Evolutionary conservation across 2,797 vertebrate genomes (phyloP), one percentile per base, ranked within the genome.

Genomic region (Phaenicophaeus curvirostris): DNA sequence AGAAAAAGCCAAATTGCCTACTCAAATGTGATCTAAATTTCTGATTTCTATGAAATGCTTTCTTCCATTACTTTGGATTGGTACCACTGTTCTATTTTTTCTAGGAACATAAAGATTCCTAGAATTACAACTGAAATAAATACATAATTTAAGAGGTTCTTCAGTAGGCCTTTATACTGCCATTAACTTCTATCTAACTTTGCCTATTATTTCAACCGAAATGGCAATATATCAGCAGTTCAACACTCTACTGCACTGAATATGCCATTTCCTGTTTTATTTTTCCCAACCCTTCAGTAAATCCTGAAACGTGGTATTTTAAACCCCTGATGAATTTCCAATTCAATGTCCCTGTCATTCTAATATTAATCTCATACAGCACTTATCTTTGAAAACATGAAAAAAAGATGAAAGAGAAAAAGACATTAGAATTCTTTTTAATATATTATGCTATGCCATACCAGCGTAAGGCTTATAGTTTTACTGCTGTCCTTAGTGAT

Each of bases 321-420:
- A 94, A 96, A 61, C 8, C 31, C 31, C 28, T 0, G 0, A 27
- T 35, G 78, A 94, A 87, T 94, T 93, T 89, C 68, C 28, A 83
- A 5, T 75, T 92, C 65, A 48, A 42, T 81, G 92, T 92, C 61
- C 54, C 54, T 85, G 78, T 91, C 93, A 94, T 90, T 94, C 80
- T 74, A 94, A 83, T 89, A 94, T 90, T 95, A 93, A 88, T 79
- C 74, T 95, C 71, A 82, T 18, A 85, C 8, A 74, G 33, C 55
- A 31, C 68, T 94, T 87, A 91, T 91, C 88, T 90, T 90, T 90
- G 77, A 94, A 91, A 93, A 81, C 57, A 91, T 69, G 77, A 92
- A 89, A 95, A 95, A 95, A 92, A 96, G 82, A 96, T 95, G 83
- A 95, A 97, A 94, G 69, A 58, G 68, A 71, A 91, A 84, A 89